These are phyloP conservation scores for Mola mola DNA, from an alignment of 2,113 vertebrate species.

Conservation along the genomic window DNA sequence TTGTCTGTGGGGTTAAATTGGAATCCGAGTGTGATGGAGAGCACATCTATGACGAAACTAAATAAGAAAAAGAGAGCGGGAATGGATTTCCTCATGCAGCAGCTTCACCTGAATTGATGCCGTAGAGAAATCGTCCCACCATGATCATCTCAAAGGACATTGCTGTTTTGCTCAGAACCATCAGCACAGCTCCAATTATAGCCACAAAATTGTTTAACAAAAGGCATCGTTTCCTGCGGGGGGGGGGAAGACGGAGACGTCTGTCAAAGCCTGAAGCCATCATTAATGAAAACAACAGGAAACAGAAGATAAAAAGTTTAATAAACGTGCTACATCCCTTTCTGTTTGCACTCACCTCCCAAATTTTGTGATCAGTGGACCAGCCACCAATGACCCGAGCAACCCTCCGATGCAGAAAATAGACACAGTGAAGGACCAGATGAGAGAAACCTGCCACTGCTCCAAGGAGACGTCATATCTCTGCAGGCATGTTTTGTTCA, in stretches of 20 bases:
- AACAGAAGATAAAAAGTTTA: not conserved
- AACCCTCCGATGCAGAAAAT: constrained; percentile 78
- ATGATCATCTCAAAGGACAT: constrained; percentile 84
- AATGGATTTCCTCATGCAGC: not conserved
- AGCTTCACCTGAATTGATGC: constrained; percentile 71
- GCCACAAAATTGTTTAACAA: constrained; percentile 74
- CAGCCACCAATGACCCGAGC: constrained; percentile 49
- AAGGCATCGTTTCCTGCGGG: constrained; percentile 74
- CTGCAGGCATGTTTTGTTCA: constrained; percentile 72
- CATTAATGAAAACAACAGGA: not conserved
- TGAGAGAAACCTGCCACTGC: constrained; percentile 70
- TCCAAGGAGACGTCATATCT: constrained; percentile 67
- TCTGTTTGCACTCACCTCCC: constrained; percentile 69
- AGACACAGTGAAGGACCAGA: constrained; percentile 82
- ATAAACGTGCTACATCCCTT: not conserved
- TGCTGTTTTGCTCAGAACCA: constrained; percentile 71
- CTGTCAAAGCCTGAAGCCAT: not conserved
- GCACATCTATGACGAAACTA: constrained; percentile 1
- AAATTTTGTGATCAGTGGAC: constrained; percentile 33
- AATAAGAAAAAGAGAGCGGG: not conserved
- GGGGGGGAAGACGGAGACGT: not conserved
- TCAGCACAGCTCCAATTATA: constrained; percentile 71
- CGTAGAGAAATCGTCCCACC: constrained; percentile 74
- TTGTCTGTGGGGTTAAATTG: constrained; percentile 5
- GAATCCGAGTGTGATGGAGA: not conserved